phyloP scores from a whole-genome alignment of 2,113 vertebrate species.

The Phyllopteryx taeniolatus region DNA sequence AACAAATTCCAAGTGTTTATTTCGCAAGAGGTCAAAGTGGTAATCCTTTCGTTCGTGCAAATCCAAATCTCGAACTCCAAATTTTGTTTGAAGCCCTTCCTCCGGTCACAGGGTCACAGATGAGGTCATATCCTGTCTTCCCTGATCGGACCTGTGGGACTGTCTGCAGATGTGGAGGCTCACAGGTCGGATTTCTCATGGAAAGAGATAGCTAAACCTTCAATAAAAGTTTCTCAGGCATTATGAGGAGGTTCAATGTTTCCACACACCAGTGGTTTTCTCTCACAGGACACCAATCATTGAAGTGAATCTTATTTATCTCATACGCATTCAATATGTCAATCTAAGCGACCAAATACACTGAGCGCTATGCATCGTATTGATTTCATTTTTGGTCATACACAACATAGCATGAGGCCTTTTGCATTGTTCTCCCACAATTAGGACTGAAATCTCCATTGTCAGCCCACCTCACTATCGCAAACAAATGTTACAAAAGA shows the following conservation, averaged over 20 bases:
- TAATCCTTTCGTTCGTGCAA: conserved; percentile 48
- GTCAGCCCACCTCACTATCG: neutral
- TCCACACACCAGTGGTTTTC: conserved; percentile 26
- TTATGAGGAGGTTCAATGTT: conserved; percentile 50
- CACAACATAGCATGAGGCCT: neutral
- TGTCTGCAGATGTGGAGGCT: conserved; percentile 57
- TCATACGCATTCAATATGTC: neutral
- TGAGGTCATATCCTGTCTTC: conserved; percentile 77
- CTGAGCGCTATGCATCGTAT: conserved; percentile 6
- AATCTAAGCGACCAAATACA: conserved; percentile 41
- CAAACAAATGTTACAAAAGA: neutral
- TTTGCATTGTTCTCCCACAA: neutral
- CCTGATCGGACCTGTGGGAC: conserved; percentile 69
- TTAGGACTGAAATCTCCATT: neutral
- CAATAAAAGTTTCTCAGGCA: conserved; percentile 61
- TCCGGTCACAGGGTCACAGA: conserved; percentile 60
- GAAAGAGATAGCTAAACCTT: conserved; percentile 44
- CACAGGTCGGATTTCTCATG: conserved; percentile 50
- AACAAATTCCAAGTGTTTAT: conserved; percentile 22
- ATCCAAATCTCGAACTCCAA: conserved; percentile 35
- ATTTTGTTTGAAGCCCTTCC: conserved; percentile 68
- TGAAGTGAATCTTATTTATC: conserved; percentile 5
- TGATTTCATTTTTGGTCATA: neutral
- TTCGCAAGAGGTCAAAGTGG: conserved; percentile 34
- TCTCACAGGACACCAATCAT: conserved; percentile 53